Percentiles rank a stretch among this genome's conserved stretches.
Evolutionary conservation across 2,113 vertebrate genomes (phyloP).

Genomic region (Clarias macrocephalus): DNA sequence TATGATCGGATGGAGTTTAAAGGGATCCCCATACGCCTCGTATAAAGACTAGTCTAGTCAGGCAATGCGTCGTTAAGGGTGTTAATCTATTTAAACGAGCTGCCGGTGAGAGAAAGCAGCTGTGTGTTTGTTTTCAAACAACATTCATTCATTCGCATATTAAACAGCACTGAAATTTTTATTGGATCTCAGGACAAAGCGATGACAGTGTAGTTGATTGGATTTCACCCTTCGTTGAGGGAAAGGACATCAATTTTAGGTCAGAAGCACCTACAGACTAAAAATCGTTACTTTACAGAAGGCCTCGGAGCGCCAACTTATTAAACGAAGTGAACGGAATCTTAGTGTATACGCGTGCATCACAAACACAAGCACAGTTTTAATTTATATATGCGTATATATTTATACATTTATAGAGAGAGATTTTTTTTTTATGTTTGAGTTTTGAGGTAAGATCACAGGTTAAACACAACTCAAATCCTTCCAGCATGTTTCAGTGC

Average conservation of each 20-base stretch:
- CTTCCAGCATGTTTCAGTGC: conserved; percentile 26
- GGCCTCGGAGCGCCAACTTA: conserved; percentile 1
- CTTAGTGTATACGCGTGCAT: conserved; percentile 5
- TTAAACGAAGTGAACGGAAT: conserved; percentile 14
- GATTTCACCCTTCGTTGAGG: conserved; percentile 19
- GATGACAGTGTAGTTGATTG: neutral
- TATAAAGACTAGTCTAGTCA: conserved; percentile 43
- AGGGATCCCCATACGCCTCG: conserved; percentile 47
- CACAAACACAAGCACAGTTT: conserved; percentile 38
- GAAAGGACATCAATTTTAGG: conserved; percentile 52
- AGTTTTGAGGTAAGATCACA: conserved; percentile 52
- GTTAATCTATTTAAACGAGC: conserved; percentile 22
- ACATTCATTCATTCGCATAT: conserved; percentile 32
- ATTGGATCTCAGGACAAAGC: neutral
- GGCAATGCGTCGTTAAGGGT: conserved; percentile 34
- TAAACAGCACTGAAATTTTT: neutral
- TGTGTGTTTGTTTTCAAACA: neutral
- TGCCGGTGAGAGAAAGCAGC: conserved; percentile 40
- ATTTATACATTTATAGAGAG: neutral
- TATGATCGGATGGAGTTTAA: conserved; percentile 51
- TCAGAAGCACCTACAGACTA: conserved; percentile 41
- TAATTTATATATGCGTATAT: neutral
- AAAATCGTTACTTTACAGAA: conserved; percentile 22
- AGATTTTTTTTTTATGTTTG: neutral
- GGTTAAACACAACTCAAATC: conserved; percentile 27